Evolutionary conservation across 1,140 invertebrate species (phyloP).

Genomic region (Scaptomyza montana): DNA sequence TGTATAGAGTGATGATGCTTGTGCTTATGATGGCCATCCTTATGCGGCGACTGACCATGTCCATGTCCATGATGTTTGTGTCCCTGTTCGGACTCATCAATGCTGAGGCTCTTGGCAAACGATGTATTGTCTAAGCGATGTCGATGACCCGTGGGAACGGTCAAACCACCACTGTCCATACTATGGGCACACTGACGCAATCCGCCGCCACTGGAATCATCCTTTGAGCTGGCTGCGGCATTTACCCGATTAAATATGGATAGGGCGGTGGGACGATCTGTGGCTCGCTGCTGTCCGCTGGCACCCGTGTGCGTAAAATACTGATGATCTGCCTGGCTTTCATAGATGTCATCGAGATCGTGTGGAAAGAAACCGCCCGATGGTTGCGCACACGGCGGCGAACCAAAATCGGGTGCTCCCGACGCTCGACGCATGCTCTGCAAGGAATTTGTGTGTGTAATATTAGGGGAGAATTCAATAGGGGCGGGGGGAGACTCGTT

Average conservation of each 20-base stretch:
- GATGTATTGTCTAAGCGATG: slow-evolving; percentile 85
- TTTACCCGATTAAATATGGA: slow-evolving; percentile 80
- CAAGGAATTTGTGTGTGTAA: slow-evolving; percentile 16
- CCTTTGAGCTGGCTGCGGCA: slow-evolving; percentile 66
- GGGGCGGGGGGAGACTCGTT: not conserved
- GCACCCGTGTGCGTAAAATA: slow-evolving; percentile 83
- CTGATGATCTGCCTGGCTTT: slow-evolving; percentile 79
- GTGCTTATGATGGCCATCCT: slow-evolving; percentile 67
- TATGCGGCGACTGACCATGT: slow-evolving; percentile 58
- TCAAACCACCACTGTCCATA: slow-evolving; percentile 48
- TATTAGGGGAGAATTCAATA: slow-evolving; percentile 3
- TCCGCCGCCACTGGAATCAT: slow-evolving; percentile 64
- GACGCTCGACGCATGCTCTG: slow-evolving; percentile 70
- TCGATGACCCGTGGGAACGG: slow-evolving; percentile 20
- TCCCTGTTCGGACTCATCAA: slow-evolving; percentile 63
- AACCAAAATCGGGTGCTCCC: slow-evolving; percentile 65
- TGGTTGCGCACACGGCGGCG: slow-evolving; percentile 60
- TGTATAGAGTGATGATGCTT: slow-evolving; percentile 87
- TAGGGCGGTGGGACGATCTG: slow-evolving; percentile 72
- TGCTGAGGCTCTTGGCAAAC: slow-evolving; percentile 85
- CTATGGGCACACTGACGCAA: slow-evolving; percentile 60
- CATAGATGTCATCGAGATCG: slow-evolving; percentile 83
- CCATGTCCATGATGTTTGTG: slow-evolving; percentile 6
- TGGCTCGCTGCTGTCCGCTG: slow-evolving; percentile 56
- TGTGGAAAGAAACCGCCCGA: slow-evolving; percentile 79